Percentiles rank a stretch among this genome's conserved stretches.
Conservation (phyloP, 2,797 vertebrate genomes). For the Parambassis ranga region DNA sequence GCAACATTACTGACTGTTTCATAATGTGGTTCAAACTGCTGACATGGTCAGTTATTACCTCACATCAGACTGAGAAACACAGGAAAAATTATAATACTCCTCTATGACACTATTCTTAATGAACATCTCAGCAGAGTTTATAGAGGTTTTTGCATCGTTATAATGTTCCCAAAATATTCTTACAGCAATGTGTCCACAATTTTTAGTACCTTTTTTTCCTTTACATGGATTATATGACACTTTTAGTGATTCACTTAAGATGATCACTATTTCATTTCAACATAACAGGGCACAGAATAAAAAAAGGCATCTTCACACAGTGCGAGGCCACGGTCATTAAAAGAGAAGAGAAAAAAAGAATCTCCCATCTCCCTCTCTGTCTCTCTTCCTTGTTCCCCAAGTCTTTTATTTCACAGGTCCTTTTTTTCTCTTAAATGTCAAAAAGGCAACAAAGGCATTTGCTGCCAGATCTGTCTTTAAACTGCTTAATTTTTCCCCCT, state of each 20-base stretch:
- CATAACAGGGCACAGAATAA: constrained; percentile 19
- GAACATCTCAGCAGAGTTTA: background rate
- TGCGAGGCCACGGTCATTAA: constrained; percentile 15
- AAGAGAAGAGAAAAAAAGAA: constrained; percentile 13
- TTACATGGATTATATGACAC: constrained; percentile 10
- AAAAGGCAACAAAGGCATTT: constrained; percentile 37
- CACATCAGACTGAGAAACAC: background rate
- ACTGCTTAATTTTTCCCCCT: constrained; percentile 34
- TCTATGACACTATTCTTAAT: background rate
- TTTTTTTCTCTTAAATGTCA: constrained; percentile 37
- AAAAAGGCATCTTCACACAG: constrained; percentile 18
- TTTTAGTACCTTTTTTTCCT: constrained; percentile 3
- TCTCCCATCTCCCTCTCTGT: constrained; percentile 7
- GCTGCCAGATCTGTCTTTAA: constrained; percentile 62
- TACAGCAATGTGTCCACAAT: background rate
- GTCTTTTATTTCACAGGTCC: constrained; percentile 40
- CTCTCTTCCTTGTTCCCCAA: constrained; percentile 21
- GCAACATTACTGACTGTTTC: constrained; percentile 30
- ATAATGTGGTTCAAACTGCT: constrained; percentile 26
- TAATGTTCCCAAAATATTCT: background rate
- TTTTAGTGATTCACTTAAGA: constrained; percentile 43
- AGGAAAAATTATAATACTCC: background rate
- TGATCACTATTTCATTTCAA: constrained; percentile 36
- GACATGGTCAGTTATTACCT: constrained; percentile 8
- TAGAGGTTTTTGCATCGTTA: background rate